Evolutionary conservation across 2,888 invertebrate species (phyloP).

Genomic region (Chydorus sphaericus): DNA sequence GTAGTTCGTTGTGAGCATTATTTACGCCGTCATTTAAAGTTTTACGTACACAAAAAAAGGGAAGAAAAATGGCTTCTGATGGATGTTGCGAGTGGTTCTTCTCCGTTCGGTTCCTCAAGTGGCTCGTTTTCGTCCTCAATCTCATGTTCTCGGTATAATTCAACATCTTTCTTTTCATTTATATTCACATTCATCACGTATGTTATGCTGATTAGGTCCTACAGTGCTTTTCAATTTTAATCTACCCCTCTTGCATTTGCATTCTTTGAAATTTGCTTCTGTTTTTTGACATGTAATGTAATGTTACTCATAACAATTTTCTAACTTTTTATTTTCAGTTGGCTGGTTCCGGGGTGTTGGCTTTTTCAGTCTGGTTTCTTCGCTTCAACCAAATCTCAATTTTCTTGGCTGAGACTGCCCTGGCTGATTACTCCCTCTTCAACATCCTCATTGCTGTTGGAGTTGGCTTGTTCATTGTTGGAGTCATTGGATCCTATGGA

Average conservation of each 20-base stretch:
- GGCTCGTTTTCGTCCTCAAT: slow-evolving; percentile 52
- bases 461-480: slow-evolving; percentile 51
- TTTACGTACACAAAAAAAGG: no score
- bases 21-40: no score
- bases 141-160: slow-evolving; percentile 59
- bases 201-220: no score
- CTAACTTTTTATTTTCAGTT: slow-evolving; percentile 38
- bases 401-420: slow-evolving; percentile 54
- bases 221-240: no score
- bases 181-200: no score
- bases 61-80: slow-evolving; percentile 43
- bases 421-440: slow-evolving; percentile 50
- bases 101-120: slow-evolving; percentile 53
- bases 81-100: no score
- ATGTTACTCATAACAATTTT: neutral
- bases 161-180: no score
- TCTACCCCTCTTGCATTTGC: no score
- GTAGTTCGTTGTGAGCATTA: no score
- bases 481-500: slow-evolving; percentile 73
- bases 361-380: slow-evolving; percentile 60
- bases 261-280: no score
- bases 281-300: no score
- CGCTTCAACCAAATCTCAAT: no score
- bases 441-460: slow-evolving; percentile 59
- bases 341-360: slow-evolving; percentile 50